Evolutionary conservation across 2,888 invertebrate species (phyloP), one percentile per base, ranked within the genome.

Genomic region (Nymphalis polychloros): DNA sequence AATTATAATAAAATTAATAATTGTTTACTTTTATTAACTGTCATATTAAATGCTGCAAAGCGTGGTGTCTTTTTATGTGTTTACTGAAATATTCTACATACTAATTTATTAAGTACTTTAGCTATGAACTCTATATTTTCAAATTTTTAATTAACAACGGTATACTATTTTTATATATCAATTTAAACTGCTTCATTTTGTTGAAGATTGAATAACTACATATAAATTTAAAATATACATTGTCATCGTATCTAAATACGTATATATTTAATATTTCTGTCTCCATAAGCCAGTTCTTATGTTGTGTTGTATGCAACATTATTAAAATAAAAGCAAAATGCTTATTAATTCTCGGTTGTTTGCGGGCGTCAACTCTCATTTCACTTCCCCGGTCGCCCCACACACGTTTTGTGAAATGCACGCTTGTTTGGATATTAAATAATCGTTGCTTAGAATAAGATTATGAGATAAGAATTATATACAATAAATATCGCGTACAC

Each of bases 351-450:
- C 61, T 60, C 55, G 60, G 62, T 63, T 64, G 62, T 59, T 52
- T 70, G 69, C 67, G 65, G 67, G 72, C 69, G 70, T 73, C 73
- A 68, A 59, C 65, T 70, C 49, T 61, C 67, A 72, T 69, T 67
- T 67, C 67, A 70, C 69, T 73, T 73, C 65, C 70, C 70, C 53
- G 69, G 72, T 69, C 73, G 68, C 72, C 73, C n/a, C 73, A 73
- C 73, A 64, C 67, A 53, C 64, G 57, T 55, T 62, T 52, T 49
- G 61, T 48, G 52, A 59, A 52, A 60, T 64, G 46, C 46, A 65
- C 53, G 48, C n/a, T 62, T 62, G 23, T 59, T 23, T 6, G 47
- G 35, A 52, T 63, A 23, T 48, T 35, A 57, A 57, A 57, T 19
- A 13, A 35, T 35, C 53, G 23, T 41, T 67, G 48, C 23, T 67